Base-by-base conservation (phyloP, 2,113 vertebrate genomes). In the Seriola dumerili region DNA sequence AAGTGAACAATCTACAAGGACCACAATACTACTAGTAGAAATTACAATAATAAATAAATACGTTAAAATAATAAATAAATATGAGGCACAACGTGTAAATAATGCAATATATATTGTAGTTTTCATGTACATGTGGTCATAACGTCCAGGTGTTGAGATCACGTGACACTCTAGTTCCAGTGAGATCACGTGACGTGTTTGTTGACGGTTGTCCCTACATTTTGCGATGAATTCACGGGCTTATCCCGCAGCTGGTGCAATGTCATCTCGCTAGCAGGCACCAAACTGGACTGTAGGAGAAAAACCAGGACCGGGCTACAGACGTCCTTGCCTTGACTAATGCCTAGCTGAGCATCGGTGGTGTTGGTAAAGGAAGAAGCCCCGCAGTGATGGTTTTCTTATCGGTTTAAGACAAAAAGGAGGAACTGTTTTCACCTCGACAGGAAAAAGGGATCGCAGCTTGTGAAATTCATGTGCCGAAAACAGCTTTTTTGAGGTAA, bases 171-270 rank as follows among this genome's bases (percentile, higher is more conserved):
- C 2, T 6, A 21, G 34, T 42, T 38, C 73, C 17, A 13, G 8
- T 4, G 14, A 1, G 70, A 4, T 93, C 94, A 95, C 91, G 94
- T 95, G 95, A 91, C 0, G 4, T 0, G 46, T 65, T 85, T 95
- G 94, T 96, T 95, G 94, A 92, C 91, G 86, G 72, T 93, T 59
- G 78, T 29, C 57, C 75, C 81, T 85, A 84, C 70, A 19, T 71
- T 92, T 78, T 65, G 72, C 78, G 59, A 69, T 82, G 85, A 75
- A 52, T 81, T 64, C 78, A 44, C 83, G 34, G 77, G 55, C 85
- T 71, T 32, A 54, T 78, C 57, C 70, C 40, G 80, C 50, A 40
- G 74, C 84, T 89, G 88, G 59, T 93, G 94, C 94, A 91, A 94
- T 94, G 95, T 95, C 94, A 94, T 91, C 67, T 57, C 17, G 40